Base-by-base conservation (phyloP, 2,888 invertebrate genomes). In the Mechanitis messenoides region DNA sequence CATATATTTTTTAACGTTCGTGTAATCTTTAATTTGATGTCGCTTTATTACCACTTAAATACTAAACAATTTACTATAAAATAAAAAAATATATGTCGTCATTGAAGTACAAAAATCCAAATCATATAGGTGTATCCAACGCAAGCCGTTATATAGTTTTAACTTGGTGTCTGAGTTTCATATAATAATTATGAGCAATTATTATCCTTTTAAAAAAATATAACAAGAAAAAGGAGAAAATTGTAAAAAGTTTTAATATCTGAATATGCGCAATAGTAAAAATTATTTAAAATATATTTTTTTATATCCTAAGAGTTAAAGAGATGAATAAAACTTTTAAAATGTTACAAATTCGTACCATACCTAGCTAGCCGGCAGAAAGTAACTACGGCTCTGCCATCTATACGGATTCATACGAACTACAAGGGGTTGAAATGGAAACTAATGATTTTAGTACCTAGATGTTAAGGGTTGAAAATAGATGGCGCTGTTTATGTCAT, bases 381-480 rank as follows among this genome's bases (percentile, higher is more conserved):
- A 11, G 9, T 5, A 3, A n/a, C 33, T 28, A 42, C 45, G 61
- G 47, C 53, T 72, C 65, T 79, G 83, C 84, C 84, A 84, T 81
- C 85, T 85, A 64, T 65, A 50, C 45, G 59, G 28, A 2, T 35
- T 53, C 33, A 28, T 33, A 28, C 55, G 61, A 67, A 72, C 70
- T 58, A 50, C 38, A 54, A 58, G 61, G 72, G 67, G 68, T 67
- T 68, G 63, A 55, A 68, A 66, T 62, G 11, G 45, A 56, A 7
- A 61, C 53, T 74, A 76, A 78, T 69, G 76, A 81, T 75, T 76
- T 71, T 73, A 76, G 78, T 82, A 76, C 65, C 50, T 9, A 7
- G 11, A 0, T 53, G 42, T 58, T 77, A 78, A 64, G 83, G 83
- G 83, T 79, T 63, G 76, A 60, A 64, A 63, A 60, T 70, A 84